Evolutionary conservation across 1,140 invertebrate species (phyloP), one percentile per base, ranked within the genome.

Genomic region (Chelonus insularis): DNA sequence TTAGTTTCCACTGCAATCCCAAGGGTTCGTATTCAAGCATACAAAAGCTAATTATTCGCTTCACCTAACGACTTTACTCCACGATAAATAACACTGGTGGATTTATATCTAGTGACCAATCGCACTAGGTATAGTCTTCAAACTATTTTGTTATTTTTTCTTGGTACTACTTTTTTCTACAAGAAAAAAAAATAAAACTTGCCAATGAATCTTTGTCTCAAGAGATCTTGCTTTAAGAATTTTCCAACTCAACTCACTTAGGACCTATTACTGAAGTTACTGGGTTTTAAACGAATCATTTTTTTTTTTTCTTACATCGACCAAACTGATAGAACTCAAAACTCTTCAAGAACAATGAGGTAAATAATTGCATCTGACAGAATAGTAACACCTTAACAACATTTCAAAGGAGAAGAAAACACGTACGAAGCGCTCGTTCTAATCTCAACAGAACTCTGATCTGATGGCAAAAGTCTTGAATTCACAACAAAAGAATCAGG

Each of bases 1-100:
- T 20, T 34, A 11, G 50, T 52, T 52, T 34, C n/a, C 18, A 11
- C 21, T 36, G 11, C 23, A 12, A 34, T 52, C 52, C 57, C 45
- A 50, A 20, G 34, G 36, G 34, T 23, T 11, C 20, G 21, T 21
- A 36, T 12, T 55, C 34, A 39, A 52, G 47, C 47, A 52, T 37
- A 37, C 45, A 60, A 52, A 60, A 60, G 57, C 57, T 60, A 60
- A 60, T 60, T 60, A 60, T 60, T 32, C 48, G 57, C 47, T 60
- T 52, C 21, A 32, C 57, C 48, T 60, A 60, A 60, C 47, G 51
- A 60, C 57, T 60, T 60, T 41, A 60, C 57, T 34, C 36, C 47
- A 60, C 47, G 57, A 60, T 60, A 60, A 60, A 60, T 60, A 60
- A 60, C 48, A 14, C 20, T n/a, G 21, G 5, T n/a, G 32, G 47